Evolutionary conservation across 2,113 vertebrate genomes (phyloP).

Genomic region (Mustelus asterias): DNA sequence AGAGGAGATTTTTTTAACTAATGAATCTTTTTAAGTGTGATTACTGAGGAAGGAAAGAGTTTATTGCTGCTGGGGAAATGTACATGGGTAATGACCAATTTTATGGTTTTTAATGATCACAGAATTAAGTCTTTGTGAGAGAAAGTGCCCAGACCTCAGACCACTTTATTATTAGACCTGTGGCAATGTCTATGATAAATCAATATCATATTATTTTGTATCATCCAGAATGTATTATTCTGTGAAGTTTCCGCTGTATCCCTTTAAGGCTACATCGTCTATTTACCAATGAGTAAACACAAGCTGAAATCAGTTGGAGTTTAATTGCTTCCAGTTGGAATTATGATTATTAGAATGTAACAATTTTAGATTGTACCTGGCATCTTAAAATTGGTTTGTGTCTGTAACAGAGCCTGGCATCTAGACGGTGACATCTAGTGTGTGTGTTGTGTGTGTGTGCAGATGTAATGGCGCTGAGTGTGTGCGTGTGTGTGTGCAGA

Average conservation of each 20-base stretch:
- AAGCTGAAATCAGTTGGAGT: not conserved
- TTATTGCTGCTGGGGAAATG: not conserved
- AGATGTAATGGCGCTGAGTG: no score
- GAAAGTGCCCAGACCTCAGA: not conserved
- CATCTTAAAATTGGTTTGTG: no score
- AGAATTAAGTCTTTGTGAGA: no score
- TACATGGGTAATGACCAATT: not conserved
- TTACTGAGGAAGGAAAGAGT: not conserved
- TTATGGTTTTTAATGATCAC: not conserved
- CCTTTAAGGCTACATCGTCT: not conserved
- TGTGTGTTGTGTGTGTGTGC: no score
- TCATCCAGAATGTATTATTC: not conserved
- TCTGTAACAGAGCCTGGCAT: not conserved
- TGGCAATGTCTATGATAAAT: not conserved
- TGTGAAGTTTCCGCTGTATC: not conserved
- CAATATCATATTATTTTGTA: not conserved
- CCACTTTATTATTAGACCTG: not conserved
- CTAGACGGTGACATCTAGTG: not conserved
- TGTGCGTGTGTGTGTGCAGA: no score
- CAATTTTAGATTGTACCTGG: no score
- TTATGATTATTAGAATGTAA: not conserved
- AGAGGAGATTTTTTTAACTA: not conserved
- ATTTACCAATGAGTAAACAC: not conserved
- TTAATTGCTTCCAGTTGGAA: not conserved
- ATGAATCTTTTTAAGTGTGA: not conserved